Base-by-base conservation (phyloP, 2,113 vertebrate species). In the Pelodiscus sinensis region DNA sequence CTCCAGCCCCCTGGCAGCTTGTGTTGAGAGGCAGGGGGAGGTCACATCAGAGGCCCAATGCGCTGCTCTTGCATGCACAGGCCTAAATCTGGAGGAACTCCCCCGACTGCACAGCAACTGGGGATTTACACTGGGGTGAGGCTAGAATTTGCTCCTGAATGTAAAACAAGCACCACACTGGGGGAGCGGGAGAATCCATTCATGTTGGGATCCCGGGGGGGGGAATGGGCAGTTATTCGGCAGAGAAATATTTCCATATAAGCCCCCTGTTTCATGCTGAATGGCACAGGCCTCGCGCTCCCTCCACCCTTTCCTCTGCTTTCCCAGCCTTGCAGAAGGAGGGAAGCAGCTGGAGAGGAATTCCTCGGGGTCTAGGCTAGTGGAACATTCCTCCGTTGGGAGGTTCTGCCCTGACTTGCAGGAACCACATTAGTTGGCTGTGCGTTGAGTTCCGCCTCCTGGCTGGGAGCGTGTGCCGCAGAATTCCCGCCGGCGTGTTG, bases 361-460 rank as follows among this genome's bases (percentile, higher is more conserved):
- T 96, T 94, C 94, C 95, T 88, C 1, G 79, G 92, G 95, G 92
- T 92, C 95, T 96, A 92, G 95, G 95, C 94, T 93, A 91, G 35
- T 81, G 71, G 92, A 92, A 92, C 95, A 94, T 96, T 96, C 96
- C 95, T 93, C 90, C 85, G 94, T 14, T 16, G 1, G 44, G 1
- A 92, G 88, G 79, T 88, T 94, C 80, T 96, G 96, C 94, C 96
- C 92, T 88, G 92, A 95, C 96, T 96, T 96, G 96, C 94, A 94
- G 90, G 91, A 93, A 94, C 93, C 92, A 86, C 87, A 89, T 15
- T 12, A 9, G n/a, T 79, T 54, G 52, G 10, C 10, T 54, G 52
- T 54, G 58, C 10, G 58, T 60, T 9, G 38, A 73, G 52, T 81
- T 89, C 5, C 0, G 60, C 1, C 0, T 54, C 88, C 52, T 78